phyloP scores from a whole-genome alignment of 2,888 invertebrate species.

The Drosophila algonquin region DNA sequence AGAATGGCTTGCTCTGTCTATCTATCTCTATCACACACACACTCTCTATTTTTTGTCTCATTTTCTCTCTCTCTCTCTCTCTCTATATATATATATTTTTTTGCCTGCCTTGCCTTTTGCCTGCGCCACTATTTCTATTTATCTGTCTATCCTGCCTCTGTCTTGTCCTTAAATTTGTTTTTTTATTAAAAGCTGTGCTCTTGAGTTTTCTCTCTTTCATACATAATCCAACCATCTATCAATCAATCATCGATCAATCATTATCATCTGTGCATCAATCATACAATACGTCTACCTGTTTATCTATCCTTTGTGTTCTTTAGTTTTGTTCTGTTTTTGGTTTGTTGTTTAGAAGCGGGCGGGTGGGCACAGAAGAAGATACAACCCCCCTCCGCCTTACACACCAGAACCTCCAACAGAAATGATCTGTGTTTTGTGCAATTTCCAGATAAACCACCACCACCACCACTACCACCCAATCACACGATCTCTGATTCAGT shows the following conservation, averaged over 20 bases:
- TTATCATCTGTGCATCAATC: conserved; percentile 4
- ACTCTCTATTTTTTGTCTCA: conserved; percentile 15
- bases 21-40: conserved; percentile 12
- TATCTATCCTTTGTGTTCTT: neutral
- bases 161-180: conserved; percentile 38
- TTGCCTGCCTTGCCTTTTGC: neutral
- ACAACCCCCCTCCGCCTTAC: no score
- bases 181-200: conserved; percentile 47
- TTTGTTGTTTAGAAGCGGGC: neutral
- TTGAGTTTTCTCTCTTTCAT: conserved; percentile 47
- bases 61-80: conserved; percentile 6
- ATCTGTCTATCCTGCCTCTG: conserved; percentile 17
- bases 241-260: conserved; percentile 32
- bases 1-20: conserved; percentile 38
- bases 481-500: conserved; percentile 27
- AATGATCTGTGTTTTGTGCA: neutral
- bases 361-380: neutral
- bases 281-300: neutral
- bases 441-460: neutral
- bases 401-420: conserved; percentile 16
- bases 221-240: conserved; percentile 10
- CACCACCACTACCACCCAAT: neutral
- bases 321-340: neutral
- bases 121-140: conserved; percentile 28
- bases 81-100: neutral